A percentile compares a stretch with the other conserved stretches of the same genome.
Conservation (phyloP, 2,797 vertebrate genomes). For the Hypotaenidia philippensis region DNA sequence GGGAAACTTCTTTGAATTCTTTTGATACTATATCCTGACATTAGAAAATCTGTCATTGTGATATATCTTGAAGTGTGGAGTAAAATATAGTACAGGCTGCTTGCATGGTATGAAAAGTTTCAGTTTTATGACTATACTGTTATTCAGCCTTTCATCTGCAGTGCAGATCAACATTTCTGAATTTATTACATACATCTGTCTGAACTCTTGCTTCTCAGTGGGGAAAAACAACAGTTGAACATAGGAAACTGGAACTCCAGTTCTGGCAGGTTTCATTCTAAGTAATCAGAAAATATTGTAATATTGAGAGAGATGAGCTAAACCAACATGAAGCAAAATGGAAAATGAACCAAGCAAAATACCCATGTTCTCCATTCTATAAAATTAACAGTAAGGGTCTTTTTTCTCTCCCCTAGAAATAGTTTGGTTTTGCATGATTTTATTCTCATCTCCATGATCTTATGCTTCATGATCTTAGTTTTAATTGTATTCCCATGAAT, state of each 20-base stretch:
- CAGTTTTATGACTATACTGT: conserved; percentile 64
- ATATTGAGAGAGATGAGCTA: neutral
- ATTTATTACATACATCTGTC: conserved; percentile 81
- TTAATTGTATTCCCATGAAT: neutral
- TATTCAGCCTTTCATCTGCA: conserved; percentile 79
- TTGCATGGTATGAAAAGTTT: conserved; percentile 72
- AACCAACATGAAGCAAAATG: neutral
- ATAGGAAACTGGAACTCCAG: conserved; percentile 9
- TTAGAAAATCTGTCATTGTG: conserved; percentile 82
- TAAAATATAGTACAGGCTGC: conserved; percentile 39
- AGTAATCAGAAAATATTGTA: neutral
- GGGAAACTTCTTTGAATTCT: conserved; percentile 76
- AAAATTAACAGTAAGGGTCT: neutral
- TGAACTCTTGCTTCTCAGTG: conserved; percentile 69
- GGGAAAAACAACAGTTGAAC: conserved; percentile 52
- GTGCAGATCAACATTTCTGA: conserved; percentile 70
- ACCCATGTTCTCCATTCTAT: neutral
- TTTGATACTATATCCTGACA: conserved; percentile 80
- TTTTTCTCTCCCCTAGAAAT: neutral
- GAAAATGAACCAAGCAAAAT: neutral
- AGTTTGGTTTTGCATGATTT: neutral
- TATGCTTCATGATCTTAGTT: neutral
- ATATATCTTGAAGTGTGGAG: conserved; percentile 80
- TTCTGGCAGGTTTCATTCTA: neutral
- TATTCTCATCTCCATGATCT: neutral